Base-by-base conservation (phyloP, 2,113 vertebrate genomes). In the Copsychus sechellarum region DNA sequence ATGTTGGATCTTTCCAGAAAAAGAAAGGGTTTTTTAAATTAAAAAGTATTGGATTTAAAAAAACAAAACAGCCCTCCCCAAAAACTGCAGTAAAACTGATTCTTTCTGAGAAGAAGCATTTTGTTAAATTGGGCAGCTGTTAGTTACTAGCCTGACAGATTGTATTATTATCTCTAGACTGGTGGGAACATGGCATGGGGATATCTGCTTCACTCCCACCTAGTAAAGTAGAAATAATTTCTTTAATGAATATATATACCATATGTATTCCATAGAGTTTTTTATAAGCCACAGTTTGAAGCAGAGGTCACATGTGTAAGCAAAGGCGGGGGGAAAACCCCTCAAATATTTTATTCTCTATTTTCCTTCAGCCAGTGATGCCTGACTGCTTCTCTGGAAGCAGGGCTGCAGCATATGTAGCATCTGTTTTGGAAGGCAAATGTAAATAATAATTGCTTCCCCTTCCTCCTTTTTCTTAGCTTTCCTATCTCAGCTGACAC, bases 261-360 rank as follows among this genome's bases (percentile, higher is more conserved):
- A 24, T 18, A 29, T 53, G 9, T n/a, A n/a, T 51, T 20, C 45
- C 5, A 2, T 23, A 28, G 54, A 34, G 36, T 64, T 89, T 89
- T 92, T 53, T 25, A 47, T 81, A 74, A 73, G 36, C 47, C 79
- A 11, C 42, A 45, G 11, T 58, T 81, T 80, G 21, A 76, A 47
- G 31, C n/a, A 31, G 29, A 60, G 16, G 20, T 60, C 47, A 60
- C 11, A 15, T 22, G 11, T 31, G 6, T n/a, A 47, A 76, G 14
- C 38, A 47, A 67, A 60, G 11, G 22, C 4, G 3, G 31, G 28
- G 5, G 3, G 25, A 9, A 36, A 14, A 6, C 0, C 2, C 15
- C 38, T 74, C n/a, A 47, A 13, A 34, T 60, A 38, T 47, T 76
- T 74, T 53, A 31, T 40, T 82, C 21, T 47, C 17, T 61, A 3